A percentile compares a stretch with the other conserved stretches of the same genome.
Conservation (phyloP, 2,113 vertebrate species). For the Bubo blakistoni region DNA sequence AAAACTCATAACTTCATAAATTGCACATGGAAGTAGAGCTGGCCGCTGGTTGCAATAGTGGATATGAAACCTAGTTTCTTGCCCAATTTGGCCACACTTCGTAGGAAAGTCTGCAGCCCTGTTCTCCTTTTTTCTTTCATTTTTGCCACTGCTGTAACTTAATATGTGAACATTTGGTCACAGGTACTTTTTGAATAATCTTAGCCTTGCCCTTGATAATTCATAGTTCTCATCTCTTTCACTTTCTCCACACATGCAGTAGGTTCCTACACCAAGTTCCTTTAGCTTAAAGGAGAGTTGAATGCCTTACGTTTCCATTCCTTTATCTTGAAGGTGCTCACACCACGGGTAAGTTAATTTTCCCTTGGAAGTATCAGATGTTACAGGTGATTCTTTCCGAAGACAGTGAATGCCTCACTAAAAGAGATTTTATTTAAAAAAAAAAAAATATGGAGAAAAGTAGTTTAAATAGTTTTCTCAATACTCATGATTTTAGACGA, state of each 20-base stretch:
- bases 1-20: not conserved
- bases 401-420: not conserved
- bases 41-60: not conserved
- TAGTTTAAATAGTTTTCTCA: not conserved
- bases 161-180: not conserved
- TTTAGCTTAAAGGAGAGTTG: not conserved
- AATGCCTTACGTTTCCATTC: not conserved
- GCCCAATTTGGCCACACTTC: not conserved
- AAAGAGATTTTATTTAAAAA: not conserved
- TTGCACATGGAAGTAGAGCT: not conserved
- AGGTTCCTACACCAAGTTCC: not conserved
- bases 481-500: not conserved
- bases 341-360: not conserved
- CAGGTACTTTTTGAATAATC: not conserved
- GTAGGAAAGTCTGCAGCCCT: not conserved
- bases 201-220: not conserved
- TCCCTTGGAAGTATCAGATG: not conserved
- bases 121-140: not conserved
- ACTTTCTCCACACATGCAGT: not conserved
- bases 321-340: not conserved
- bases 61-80: not conserved
- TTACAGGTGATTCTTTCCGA: not conserved
- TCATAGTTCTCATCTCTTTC: not conserved
- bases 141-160: not conserved
- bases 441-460: not conserved